Evolutionary conservation across 2,888 invertebrate species (phyloP), one percentile per base, ranked within the genome.

Genomic region (Thymelicus sylvestris): DNA sequence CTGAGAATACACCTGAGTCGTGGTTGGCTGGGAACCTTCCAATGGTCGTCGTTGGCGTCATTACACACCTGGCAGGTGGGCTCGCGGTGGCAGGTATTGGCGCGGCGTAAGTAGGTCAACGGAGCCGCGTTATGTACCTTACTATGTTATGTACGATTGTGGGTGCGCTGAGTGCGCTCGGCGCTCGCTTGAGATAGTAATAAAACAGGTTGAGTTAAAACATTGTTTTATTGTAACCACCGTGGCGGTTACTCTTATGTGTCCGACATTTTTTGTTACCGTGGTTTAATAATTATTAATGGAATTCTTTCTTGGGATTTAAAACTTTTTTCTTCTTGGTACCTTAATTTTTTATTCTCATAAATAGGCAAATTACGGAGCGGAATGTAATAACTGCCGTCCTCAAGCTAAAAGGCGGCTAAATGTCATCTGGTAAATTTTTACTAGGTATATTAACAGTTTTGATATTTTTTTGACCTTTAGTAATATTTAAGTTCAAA

Each of bases 21-120:
- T 74, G 89, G 88, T 91, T 88, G 90, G 89, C 77, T 73, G 83
- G 50, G 60, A 62, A 68, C 72, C 80, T 78, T 76, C 87, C 86
- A 87, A 86, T 87, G 75, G 81, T 71, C 50, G 65, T 68, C 76
- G 76, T 77, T 74, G 77, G 75, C 64, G 70, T 74, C 76, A 24
- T 60, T 71, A 74, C 74, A 67, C 78, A 90, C 90, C 90, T 90
- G 88, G 24, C 84, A 87, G 87, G 88, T 88, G 84, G 73, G 47
- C 24, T 24, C 44, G 60, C 61, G 71, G 66, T 74, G 72, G 74
- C 87, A 88, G 87, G 89, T 88, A 87, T 85, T 86, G 87, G 86
- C 78, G 67, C 80, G 66, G 63, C 15, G 71, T 47, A 76, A 75
- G 76, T 78, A 74, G 80, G 82, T 79, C 80, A 76, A 74, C 59